phyloP scores from a whole-genome alignment of 2,113 vertebrate species.

The Copsychus sechellarum region DNA sequence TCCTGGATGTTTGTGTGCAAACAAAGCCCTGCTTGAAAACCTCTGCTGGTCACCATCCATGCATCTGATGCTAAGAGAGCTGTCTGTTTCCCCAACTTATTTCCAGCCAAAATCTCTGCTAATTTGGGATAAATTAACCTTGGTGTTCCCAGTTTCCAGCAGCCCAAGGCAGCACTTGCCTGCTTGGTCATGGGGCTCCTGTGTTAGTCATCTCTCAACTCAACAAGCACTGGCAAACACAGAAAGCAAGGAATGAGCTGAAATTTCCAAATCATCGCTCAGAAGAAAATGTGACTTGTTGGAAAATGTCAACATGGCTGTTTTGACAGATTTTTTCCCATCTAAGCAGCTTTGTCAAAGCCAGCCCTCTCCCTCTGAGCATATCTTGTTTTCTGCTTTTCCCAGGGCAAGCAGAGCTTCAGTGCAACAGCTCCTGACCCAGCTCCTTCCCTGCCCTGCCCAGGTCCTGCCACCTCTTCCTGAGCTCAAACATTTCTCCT shows the following conservation, averaged over 20 bases:
- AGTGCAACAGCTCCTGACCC: not conserved
- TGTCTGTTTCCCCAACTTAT: not conserved
- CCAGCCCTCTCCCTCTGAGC: not conserved
- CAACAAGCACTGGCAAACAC: not conserved
- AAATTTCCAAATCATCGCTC: conserved; percentile 19
- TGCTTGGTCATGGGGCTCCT: not conserved
- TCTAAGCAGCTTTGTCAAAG: conserved; percentile 21
- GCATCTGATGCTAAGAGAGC: not conserved
- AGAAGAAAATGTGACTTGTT: conserved; percentile 8
- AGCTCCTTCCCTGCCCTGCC: not conserved
- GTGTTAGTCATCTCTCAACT: not conserved
- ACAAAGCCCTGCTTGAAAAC: not conserved
- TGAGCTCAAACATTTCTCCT: not conserved
- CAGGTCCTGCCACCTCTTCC: not conserved
- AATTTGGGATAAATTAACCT: not conserved
- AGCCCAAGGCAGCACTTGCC: not conserved
- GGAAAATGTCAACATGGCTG: conserved; percentile 52
- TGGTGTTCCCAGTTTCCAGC: not conserved
- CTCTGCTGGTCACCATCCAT: fast-evolving
- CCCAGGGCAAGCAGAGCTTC: not conserved
- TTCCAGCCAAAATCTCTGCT: not conserved
- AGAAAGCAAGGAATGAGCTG: not conserved
- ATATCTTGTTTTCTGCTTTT: not conserved
- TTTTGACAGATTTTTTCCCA: conserved; percentile 47
- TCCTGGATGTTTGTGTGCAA: not conserved